These are phyloP conservation scores for Desoria tigrina DNA, from an alignment of 2,888 invertebrate species.

Conservation along the genomic window DNA sequence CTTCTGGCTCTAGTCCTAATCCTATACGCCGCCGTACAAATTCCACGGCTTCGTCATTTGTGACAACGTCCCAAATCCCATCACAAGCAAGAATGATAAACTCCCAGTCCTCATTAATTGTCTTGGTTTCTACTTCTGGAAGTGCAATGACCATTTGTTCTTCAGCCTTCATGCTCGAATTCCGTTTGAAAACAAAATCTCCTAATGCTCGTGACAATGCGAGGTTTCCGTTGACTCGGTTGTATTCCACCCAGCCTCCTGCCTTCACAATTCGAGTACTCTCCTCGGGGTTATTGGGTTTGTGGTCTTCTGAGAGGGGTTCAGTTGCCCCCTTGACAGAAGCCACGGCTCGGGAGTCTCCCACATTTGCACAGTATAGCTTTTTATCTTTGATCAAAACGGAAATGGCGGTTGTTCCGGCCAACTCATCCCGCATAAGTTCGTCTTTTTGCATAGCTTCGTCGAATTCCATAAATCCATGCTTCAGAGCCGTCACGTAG, in stretches of 20 bases:
- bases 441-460: constrained; percentile 89
- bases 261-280: constrained; percentile 83
- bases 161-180: constrained; percentile 78
- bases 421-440: constrained; percentile 83
- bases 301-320: constrained; percentile 86
- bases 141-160: constrained; percentile 98
- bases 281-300: constrained; percentile 87
- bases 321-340: constrained; percentile 78
- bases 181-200: constrained; percentile 94
- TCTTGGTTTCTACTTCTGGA: constrained; percentile 84
- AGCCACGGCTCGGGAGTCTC: constrained; percentile 93
- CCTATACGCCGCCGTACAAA: constrained; percentile 84
- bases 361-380: constrained; percentile 91
- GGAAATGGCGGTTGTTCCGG: constrained; percentile 91
- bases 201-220: constrained; percentile 91
- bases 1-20: constrained; percentile 82
- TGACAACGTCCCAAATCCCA: constrained; percentile 88
- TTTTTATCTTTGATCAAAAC: constrained; percentile 79
- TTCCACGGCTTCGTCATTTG: constrained; percentile 74
- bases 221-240: constrained; percentile 96
- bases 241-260: constrained; percentile 96
- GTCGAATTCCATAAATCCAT: constrained; percentile 83
- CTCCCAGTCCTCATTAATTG: constrained; percentile 87
- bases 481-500: constrained; percentile 73
- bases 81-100: constrained; percentile 96